Base-by-base conservation (phyloP, 2,888 invertebrate species). In the Ferdinandea cuprea region DNA sequence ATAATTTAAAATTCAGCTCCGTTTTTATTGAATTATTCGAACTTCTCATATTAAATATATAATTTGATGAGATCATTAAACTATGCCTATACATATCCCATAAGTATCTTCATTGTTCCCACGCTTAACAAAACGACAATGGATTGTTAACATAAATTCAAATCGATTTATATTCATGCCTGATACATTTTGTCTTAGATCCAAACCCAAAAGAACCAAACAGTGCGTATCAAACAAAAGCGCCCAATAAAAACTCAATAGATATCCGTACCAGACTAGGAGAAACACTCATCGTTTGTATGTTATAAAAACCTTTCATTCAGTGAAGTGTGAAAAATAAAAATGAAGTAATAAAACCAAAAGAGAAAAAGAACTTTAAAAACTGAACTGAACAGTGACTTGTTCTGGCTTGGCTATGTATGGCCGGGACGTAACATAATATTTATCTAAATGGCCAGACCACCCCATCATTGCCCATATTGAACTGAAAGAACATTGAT, bases 321-420 rank as follows among this genome's bases (percentile, higher is more conserved):
- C 65, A 65, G 4, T 65, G 40, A 50, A 50, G 65, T 65, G 65
- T 65, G 37, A 52, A 65, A 46, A 48, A 63, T 63, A 63, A 48
- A 48, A 63, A 25, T 30, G 32, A 46, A 46, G 44, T 19, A 59
- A 59, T 59, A 59, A 44, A 59, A 59, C 13, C 30, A 44, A 32
- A 44, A 7, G n/a, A 59, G 21, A 25, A 25, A 5, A 48, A 48
- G 42, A 17, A 42, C 6, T 28, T 32, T 8, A 25, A 46, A 59
- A 44, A 30, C 25, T 9, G 19, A 59, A 59, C 42, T 44, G 19
- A 44, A 30, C 42, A 42, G 17, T n/a, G n/a, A n/a, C n/a, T n/a
- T n/a, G n/a, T n/a, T 59, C 59, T 37, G n/a, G 2, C 17, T 32
- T 9, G 30, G 30, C 28, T 32, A 30, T 30, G 19, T 48, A 46